Percentiles rank a stretch among this genome's conserved stretches.
Conservation (phyloP, 1,140 invertebrate species). For the Drosophila murphyi region DNA sequence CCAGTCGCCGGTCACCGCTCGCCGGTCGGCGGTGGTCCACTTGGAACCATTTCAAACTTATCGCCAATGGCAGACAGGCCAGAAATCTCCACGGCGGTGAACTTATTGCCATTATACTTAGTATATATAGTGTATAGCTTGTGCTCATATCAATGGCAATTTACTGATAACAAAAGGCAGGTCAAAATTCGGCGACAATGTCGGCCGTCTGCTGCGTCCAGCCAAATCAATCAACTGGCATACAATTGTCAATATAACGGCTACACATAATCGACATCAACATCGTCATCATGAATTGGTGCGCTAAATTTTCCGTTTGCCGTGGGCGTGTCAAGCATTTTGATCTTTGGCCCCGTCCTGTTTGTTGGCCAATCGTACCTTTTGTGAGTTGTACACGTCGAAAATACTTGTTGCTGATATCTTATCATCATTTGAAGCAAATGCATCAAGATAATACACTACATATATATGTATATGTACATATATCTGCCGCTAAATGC, state of each 20-base stretch:
- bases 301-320: background rate
- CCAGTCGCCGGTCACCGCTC: too few relatives aligned
- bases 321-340: background rate
- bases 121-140: slow-evolving; percentile 30
- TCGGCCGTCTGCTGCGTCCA: slow-evolving; percentile 12
- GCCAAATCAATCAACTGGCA: slow-evolving; percentile 18
- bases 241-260: background rate
- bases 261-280: slow-evolving; percentile 2
- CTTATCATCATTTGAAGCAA: slow-evolving; percentile 18
- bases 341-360: slow-evolving; percentile 41
- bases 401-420: slow-evolving; percentile 19
- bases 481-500: background rate
- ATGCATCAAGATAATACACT: background rate
- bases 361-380: background rate
- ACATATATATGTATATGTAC: background rate
- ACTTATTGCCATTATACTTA: slow-evolving; percentile 24
- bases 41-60: too few relatives aligned
- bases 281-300: background rate
- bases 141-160: slow-evolving; percentile 38
- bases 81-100: background rate
- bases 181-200: slow-evolving; percentile 4
- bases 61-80: background rate
- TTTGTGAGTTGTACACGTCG: slow-evolving; percentile 5
- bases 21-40: too few relatives aligned
- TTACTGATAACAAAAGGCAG: slow-evolving; percentile 26